Base-by-base conservation (phyloP, 2,797 vertebrate genomes). In the Hyperoplus lanceolatus region DNA sequence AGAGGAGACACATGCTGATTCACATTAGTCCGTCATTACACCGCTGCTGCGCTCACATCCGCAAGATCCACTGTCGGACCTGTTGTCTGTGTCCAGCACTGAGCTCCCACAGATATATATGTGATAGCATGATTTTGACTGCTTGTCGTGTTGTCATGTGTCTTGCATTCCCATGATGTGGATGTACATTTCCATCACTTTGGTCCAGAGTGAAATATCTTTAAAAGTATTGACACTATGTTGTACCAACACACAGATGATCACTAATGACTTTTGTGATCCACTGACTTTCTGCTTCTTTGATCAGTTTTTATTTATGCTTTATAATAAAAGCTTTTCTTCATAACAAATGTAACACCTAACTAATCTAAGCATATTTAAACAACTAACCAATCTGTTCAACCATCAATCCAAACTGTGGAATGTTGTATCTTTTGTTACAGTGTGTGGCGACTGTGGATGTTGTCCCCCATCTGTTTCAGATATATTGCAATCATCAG, bases 1-100 rank as follows among this genome's bases (percentile, higher is more conserved):
- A 49, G 71, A 87, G 61, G 38, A 69, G 53, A 78, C 63, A 8
- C 80, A 71, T 9, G 69, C 82, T 43, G 76, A 60, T 72, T 86
- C 76, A 51, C 54, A 51, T 84, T 70, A 79, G 41, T 69, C 57
- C 39, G 5, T 73, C 75, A 62, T 78, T 65, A 69, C 64, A 58
- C 79, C 64, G 59, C 70, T 42, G 75, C 84, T 67, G 67, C 0
- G 15, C 50, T 65, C 60, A 69, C 62, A 57, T 73, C 57, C n/a
- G 14, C 58, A 50, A 61, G 63, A 54, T 51, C 48, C 0, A 4
- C 70, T 16, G 77, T 45, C 39, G 7, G 73, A 64, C 46, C 39
- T 36, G 51, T 64, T 61, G 48, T 89, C 80, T 49, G 18, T 72
- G 38, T 57, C 65, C 72, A 69, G 62, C 84, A 63, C 43, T 15